Evolutionary conservation across 2,888 invertebrate genomes (phyloP).

Genomic region (Pandemis cinnamomeana): DNA sequence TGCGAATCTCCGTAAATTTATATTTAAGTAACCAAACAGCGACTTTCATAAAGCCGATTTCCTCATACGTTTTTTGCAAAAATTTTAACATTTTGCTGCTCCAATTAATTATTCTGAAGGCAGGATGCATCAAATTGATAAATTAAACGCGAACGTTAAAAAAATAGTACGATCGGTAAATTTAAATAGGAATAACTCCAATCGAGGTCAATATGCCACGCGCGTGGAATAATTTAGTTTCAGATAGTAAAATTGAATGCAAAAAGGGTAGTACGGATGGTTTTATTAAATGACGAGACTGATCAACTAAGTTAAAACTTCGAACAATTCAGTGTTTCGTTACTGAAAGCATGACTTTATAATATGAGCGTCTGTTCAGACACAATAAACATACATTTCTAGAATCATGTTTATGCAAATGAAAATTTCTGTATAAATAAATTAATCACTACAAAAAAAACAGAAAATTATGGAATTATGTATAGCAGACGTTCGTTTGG

Average conservation of each 20-base stretch:
- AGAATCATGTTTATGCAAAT: too few species aligned
- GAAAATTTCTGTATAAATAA: too few species aligned
- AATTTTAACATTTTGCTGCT: background rate
- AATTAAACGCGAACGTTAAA: background rate
- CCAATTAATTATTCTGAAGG: background rate
- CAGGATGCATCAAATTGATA: background rate
- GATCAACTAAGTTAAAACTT: too few species aligned
- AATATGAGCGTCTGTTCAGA: too few species aligned
- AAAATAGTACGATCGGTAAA: background rate
- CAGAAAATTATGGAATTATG: too few species aligned
- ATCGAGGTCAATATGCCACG: conserved; percentile 12
- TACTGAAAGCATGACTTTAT: too few species aligned
- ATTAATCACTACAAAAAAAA: too few species aligned
- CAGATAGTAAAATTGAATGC: background rate
- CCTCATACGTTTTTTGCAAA: background rate
- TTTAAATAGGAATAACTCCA: conserved; percentile 12
- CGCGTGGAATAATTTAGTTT: conserved; percentile 5
- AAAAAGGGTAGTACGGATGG: background rate
- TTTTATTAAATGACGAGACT: too few species aligned
- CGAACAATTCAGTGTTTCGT: too few species aligned
- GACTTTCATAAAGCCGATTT: background rate
- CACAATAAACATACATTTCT: too few species aligned
- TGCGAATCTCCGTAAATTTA: background rate
- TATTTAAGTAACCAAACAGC: background rate
- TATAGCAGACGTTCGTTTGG: too few species aligned